A percentile compares a stretch with the other conserved stretches of the same genome.
Conservation (phyloP, 2,888 invertebrate genomes). For the Caenorhabditis sp. region DNA sequence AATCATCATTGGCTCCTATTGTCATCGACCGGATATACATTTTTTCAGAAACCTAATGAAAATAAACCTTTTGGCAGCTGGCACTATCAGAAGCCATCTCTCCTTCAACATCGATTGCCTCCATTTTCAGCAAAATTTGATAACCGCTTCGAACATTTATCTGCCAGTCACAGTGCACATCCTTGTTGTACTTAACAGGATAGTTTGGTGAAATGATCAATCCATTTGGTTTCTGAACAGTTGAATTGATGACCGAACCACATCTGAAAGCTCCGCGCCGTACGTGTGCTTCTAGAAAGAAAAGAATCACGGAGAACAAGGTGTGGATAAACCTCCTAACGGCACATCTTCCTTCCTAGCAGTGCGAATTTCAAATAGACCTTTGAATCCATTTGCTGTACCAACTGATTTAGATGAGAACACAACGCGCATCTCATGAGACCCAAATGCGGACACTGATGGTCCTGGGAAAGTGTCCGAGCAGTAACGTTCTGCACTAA, state of each 20-base stretch:
- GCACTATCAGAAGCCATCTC: constrained; percentile 70
- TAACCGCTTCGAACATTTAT: constrained; percentile 81
- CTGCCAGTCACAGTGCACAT: constrained; percentile 96
- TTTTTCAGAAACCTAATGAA: too few species aligned
- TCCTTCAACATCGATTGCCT: constrained; percentile 93
- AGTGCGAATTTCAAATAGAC: constrained; percentile 90
- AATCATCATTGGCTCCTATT: too few species aligned
- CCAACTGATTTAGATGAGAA: constrained; percentile 90
- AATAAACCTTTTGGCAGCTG: constrained; percentile 63
- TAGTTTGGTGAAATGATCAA: constrained; percentile 87
- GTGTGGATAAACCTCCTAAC: constrained; percentile 11
- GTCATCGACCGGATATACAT: too few species aligned
- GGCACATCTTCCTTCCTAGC: constrained; percentile 74
- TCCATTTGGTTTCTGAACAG: constrained; percentile 57
- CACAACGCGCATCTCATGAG: constrained; percentile 89
- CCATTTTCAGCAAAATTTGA: constrained; percentile 89
- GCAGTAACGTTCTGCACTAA: constrained; percentile 85
- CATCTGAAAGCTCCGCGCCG: constrained; percentile 49
- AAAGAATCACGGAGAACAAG: neutral
- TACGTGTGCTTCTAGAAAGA: constrained; percentile 33
- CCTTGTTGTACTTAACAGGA: constrained; percentile 89
- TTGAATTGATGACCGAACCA: constrained; percentile 57
- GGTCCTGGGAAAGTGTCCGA: constrained; percentile 93
- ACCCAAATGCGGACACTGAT: constrained; percentile 91
- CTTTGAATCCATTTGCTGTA: constrained; percentile 95